phyloP scores from a whole-genome alignment of 2,113 vertebrate species.

The Panthera tigris region DNA sequence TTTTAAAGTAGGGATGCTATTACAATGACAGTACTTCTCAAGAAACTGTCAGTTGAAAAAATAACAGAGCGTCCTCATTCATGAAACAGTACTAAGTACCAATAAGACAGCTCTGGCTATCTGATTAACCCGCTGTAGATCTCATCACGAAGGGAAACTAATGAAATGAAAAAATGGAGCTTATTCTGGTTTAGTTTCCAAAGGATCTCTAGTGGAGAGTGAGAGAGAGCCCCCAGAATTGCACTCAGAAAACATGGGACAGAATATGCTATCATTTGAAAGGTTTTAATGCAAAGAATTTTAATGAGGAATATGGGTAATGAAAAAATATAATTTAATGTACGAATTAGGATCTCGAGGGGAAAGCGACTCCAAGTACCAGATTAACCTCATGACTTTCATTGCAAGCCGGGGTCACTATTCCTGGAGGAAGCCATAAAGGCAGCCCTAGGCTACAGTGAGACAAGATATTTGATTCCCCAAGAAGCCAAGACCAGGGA shows the following conservation, averaged over 20 bases:
- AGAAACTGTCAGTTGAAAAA: not conserved
- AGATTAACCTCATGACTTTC: conserved; percentile 62
- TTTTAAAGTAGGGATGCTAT: not conserved
- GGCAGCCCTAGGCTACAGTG: conserved; percentile 21
- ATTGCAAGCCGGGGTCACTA: not conserved
- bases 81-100: not conserved
- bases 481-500: not conserved
- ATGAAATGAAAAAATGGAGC: not conserved
- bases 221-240: not conserved
- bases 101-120: not conserved
- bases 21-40: not conserved
- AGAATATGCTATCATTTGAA: not conserved
- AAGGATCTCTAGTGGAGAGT: not conserved
- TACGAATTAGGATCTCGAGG: conserved; percentile 23
- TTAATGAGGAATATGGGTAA: conserved; percentile 43
- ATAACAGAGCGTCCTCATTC: not conserved
- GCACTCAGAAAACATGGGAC: not conserved
- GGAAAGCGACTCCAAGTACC: not conserved
- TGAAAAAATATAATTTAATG: conserved; percentile 41
- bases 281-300: conserved; percentile 42
- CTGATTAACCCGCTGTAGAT: not conserved
- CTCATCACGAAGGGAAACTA: not conserved
- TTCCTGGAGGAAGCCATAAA: conserved; percentile 29
- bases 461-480: conserved; percentile 37
- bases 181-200: not conserved